Evolutionary conservation across 2,888 invertebrate genomes (phyloP), one percentile per base, ranked within the genome.

Genomic region (Caenorhabditis doughertyi): DNA sequence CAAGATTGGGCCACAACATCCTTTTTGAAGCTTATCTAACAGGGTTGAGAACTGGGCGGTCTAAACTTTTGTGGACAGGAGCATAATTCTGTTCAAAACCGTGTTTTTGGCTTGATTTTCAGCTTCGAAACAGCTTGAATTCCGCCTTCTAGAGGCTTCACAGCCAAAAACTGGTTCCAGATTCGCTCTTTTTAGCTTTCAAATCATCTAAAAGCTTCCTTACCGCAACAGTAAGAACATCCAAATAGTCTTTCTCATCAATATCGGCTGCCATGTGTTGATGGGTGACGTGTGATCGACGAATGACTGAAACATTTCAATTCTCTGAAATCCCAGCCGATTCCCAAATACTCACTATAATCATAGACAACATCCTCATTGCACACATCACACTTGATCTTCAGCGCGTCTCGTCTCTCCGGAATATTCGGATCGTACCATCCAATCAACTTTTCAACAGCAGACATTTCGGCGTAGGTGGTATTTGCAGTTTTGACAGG

Each of bases 351-450:
- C 79, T n/a, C 3, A 80, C 80, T 51, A 51, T 44, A 80, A 35
- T 80, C 73, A 55, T 70, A 70, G 11, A 35, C 39, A 18, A 80
- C 53, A 3, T 68, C 55, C 23, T 62, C 4, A 0, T 74, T 25
- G 25, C 80, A 80, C 3, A 39, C 51, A 1, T 16, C n/a, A 23
- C 80, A 80, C 8, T 25, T 29, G 1, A 73, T 39, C 25, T 65
- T 71, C 21, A 56, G 25, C 27, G 56, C 65, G 49, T 71, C 58
- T 16, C 7, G 42, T 23, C 65, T 29, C 21, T 56, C 62, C 7
- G 79, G 65, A 51, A 35, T 65, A 39, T 71, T 71, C 21, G 56
- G 71, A 72, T 79, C 71, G 27, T 27, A 79, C 55, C 53, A 79
- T 39, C 71, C 77, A 44, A 35, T 25, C 1, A 65, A 21, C 13